Percentiles rank a stretch among this genome's conserved stretches.
phyloP scores from a whole-genome alignment of 2,113 vertebrate species.

The Accipiter virgatus region DNA sequence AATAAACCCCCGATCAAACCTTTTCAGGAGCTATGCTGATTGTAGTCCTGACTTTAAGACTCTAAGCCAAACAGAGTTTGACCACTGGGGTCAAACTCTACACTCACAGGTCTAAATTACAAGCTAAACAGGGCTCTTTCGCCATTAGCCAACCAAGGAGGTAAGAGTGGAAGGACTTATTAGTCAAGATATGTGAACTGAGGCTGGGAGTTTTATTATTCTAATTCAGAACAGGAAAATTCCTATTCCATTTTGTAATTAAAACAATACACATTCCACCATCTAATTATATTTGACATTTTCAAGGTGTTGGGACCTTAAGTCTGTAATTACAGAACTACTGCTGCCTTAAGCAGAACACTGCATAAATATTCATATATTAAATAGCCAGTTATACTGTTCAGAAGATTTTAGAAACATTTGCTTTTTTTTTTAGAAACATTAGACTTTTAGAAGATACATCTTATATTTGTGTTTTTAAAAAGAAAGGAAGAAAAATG shows the following conservation, averaged over 20 bases:
- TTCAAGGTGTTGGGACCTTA: constrained; percentile 43
- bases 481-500: not conserved
- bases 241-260: constrained; percentile 48
- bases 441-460: not conserved
- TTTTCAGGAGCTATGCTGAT: not conserved
- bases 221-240: constrained; percentile 28
- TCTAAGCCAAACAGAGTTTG: not conserved
- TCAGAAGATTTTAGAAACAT: not conserved
- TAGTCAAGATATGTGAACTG: not conserved
- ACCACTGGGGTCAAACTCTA: not conserved
- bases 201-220: not conserved
- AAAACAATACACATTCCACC: constrained; percentile 42
- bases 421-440: not conserved
- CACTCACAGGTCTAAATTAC: not conserved
- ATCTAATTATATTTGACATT: constrained; percentile 65
- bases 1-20: not conserved
- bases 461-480: not conserved
- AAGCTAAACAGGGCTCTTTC: not conserved
- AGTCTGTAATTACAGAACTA: constrained; percentile 28
- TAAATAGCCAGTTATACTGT: constrained; percentile 37
- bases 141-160: not conserved
- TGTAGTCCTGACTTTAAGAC: not conserved
- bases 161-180: not conserved
- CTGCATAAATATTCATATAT: constrained; percentile 53
- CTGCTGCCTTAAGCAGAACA: constrained; percentile 14